These are phyloP conservation scores for Lacanobia wlatinum DNA, from an alignment of 2,888 invertebrate genomes.

Conservation along the genomic window DNA sequence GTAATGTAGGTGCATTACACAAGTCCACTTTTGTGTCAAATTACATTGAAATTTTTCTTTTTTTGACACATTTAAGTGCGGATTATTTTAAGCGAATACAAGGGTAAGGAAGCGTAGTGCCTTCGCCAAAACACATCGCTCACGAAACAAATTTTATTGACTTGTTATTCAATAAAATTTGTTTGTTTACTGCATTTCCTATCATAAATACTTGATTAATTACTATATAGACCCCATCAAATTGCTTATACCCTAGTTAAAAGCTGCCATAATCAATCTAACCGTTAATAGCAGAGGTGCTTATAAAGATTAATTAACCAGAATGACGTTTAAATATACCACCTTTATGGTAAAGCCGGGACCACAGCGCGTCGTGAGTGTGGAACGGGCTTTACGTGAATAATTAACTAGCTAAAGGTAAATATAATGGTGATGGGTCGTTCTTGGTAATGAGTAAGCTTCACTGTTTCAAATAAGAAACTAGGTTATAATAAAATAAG, in stretches of 20 bases:
- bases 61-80: too few relatives aligned
- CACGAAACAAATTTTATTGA: too few relatives aligned
- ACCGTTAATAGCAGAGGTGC: constrained; percentile 19
- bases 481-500: background rate
- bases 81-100: too few relatives aligned
- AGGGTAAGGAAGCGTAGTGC: too few relatives aligned
- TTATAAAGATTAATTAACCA: constrained; percentile 51
- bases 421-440: constrained; percentile 1
- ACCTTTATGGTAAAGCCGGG: constrained; percentile 34
- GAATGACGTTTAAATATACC: constrained; percentile 55
- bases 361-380: constrained; percentile 2
- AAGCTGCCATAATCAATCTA: constrained; percentile 39
- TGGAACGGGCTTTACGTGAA: constrained; percentile 1
- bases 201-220: constrained; percentile 7
- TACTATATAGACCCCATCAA: background rate
- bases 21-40: too few relatives aligned
- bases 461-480: background rate
- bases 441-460: background rate
- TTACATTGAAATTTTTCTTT: too few relatives aligned
- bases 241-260: constrained; percentile 16
- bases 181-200: background rate
- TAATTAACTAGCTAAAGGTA: constrained; percentile 16
- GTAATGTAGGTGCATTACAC: too few relatives aligned
- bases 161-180: background rate
- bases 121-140: too few relatives aligned